These are phyloP conservation scores for Garrulus glandarius DNA, from an alignment of 2,797 vertebrate genomes.

Conservation along the genomic window DNA sequence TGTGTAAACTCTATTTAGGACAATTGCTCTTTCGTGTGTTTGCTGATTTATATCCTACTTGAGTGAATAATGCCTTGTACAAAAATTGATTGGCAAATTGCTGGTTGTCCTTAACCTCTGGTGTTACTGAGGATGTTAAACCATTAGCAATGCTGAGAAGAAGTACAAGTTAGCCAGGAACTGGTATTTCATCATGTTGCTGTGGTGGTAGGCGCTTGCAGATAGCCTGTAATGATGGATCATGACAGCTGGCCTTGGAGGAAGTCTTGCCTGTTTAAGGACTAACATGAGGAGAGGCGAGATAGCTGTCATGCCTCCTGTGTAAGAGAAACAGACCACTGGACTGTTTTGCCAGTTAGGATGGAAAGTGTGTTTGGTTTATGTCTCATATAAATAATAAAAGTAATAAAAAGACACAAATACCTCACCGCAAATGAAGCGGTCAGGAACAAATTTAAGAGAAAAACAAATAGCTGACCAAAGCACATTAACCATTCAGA, in stretches of 20 bases:
- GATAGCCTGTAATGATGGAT: background rate
- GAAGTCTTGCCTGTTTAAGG: slow-evolving; percentile 21
- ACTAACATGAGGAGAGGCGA: background rate
- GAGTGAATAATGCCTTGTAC: background rate
- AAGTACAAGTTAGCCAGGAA: background rate
- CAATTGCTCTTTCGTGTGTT: background rate
- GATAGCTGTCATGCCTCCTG: background rate
- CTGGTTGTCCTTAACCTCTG: background rate
- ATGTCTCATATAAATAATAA: slow-evolving; percentile 45
- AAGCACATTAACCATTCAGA: background rate
- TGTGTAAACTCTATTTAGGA: background rate
- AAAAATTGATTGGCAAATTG: background rate
- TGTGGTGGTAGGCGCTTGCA: background rate
- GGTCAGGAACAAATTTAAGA: background rate
- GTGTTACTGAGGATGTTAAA: background rate
- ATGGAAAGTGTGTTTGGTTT: slow-evolving; percentile 36
- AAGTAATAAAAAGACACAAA: slow-evolving; percentile 51
- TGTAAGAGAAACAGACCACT: background rate
- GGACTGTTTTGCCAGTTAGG: background rate
- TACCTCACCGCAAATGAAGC: slow-evolving; percentile 20
- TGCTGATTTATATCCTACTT: background rate
- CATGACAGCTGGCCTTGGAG: background rate
- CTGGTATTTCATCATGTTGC: background rate
- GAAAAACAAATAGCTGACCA: slow-evolving; percentile 44
- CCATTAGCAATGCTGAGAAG: background rate